Percentiles rank a stretch among this genome's conserved stretches.
Conservation (phyloP, 2,113 vertebrate species). For the Sus scrofa region T2T-Sscrofa CM000814.6:111423501-111424000, state of each 20-base stretch:
- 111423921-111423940: fast-evolving
- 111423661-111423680: not conserved
- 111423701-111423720: not conserved
- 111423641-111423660: not conserved
- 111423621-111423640: not conserved
- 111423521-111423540: not conserved
- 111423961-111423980: fast-evolving
- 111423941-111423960: not conserved
- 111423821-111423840: fast-evolving
- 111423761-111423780: not conserved
- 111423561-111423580: not conserved
- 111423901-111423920: constrained; percentile 66
- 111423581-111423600: not conserved
- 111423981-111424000: fast-evolving
- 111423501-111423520: not conserved
- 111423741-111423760: not conserved
- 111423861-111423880: not conserved
- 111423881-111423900: constrained; percentile 53
- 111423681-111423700: not conserved
- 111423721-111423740: not conserved
- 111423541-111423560: not conserved
- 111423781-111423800: fast-evolving
- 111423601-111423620: not conserved
- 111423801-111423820: not conserved
- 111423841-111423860: not conserved